Percentiles rank a stretch among this genome's conserved stretches.
Conservation (phyloP, 2,113 vertebrate genomes). For the Ramphastos sulfuratus region DNA sequence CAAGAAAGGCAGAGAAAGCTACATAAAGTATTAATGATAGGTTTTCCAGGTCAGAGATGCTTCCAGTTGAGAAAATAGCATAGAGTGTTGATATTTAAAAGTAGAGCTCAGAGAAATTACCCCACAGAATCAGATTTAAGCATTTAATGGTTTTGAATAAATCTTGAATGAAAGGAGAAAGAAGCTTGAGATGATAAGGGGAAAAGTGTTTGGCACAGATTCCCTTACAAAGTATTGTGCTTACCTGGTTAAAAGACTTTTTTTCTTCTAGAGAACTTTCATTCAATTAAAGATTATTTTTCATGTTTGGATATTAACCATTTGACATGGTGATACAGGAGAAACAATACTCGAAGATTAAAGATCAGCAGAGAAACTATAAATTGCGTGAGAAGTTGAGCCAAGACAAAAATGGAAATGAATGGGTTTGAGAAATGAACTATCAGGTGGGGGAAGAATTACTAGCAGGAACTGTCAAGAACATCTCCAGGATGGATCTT, state of each 20-base stretch:
- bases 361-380: neutral
- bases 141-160: neutral
- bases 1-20: neutral
- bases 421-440: neutral
- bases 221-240: neutral
- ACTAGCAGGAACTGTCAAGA: neutral
- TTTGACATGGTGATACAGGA: neutral
- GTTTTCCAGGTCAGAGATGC: neutral
- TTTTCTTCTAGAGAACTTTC: neutral
- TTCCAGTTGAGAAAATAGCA: neutral
- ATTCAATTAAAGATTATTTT: neutral
- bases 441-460: neutral
- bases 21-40: neutral
- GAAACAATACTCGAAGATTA: neutral
- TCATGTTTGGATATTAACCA: neutral
- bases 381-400: neutral
- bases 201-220: neutral
- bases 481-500: neutral
- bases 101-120: neutral
- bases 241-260: neutral
- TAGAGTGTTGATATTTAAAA: neutral
- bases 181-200: neutral
- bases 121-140: neutral
- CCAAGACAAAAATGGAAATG: neutral
- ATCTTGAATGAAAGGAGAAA: neutral